A percentile compares a stretch with the other conserved stretches of the same genome.
Evolutionary conservation across 2,888 invertebrate genomes (phyloP).

Genomic region (Empis livida): DNA sequence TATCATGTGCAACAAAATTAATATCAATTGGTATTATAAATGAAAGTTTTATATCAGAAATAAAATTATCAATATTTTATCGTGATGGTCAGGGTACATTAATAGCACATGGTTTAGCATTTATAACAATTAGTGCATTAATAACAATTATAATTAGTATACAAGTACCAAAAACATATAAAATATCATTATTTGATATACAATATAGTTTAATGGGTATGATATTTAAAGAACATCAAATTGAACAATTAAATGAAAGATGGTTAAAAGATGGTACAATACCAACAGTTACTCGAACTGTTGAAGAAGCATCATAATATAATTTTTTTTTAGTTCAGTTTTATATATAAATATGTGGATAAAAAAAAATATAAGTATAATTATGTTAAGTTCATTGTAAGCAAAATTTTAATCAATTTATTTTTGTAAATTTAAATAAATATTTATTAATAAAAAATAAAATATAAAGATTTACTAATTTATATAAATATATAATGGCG

Average conservation of each 20-base stretch:
- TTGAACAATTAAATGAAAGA: slow-evolving; percentile 28
- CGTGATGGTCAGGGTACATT: slow-evolving; percentile 23
- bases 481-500: no score
- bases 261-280: slow-evolving; percentile 30
- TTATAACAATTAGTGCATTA: slow-evolving; percentile 24
- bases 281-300: slow-evolving; percentile 20
- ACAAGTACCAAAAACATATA: slow-evolving; percentile 27
- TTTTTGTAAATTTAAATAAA: no score
- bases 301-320: background rate
- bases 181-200: slow-evolving; percentile 24
- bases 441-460: no score
- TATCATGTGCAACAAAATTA: slow-evolving; percentile 22
- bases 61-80: slow-evolving; percentile 27
- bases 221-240: slow-evolving; percentile 30
- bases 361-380: no score
- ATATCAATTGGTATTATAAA: slow-evolving; percentile 23
- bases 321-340: no score
- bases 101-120: slow-evolving; percentile 28
- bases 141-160: slow-evolving; percentile 27
- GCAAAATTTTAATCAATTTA: no score
- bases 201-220: slow-evolving; percentile 28
- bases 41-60: slow-evolving; percentile 25
- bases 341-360: no score
- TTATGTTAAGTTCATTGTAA: no score
- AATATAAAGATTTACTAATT: no score